Evolutionary conservation across 2,888 invertebrate genomes (phyloP).

Genomic region (Ichneumon xanthorius): DNA sequence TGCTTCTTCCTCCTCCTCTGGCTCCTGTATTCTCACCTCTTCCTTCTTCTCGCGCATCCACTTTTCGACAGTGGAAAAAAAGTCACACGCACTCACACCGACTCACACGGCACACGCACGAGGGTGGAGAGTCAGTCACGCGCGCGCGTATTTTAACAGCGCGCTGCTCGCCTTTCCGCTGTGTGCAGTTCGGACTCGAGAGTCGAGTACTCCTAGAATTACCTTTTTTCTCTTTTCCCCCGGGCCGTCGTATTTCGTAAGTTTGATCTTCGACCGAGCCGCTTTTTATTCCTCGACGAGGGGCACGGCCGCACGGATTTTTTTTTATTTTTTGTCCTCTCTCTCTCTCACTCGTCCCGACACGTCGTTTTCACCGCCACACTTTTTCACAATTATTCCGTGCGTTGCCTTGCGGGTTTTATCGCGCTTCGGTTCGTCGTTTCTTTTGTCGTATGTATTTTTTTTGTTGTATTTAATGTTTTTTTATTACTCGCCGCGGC

Average conservation of each 20-base stretch:
- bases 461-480: not conserved
- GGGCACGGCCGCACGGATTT: not conserved
- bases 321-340: not conserved
- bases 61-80: constrained; percentile 22
- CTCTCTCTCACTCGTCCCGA: not conserved
- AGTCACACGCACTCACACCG: constrained; percentile 4
- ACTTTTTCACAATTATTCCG: not conserved
- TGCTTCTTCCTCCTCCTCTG: not conserved
- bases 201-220: not conserved
- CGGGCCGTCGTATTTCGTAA: not conserved
- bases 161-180: constrained; percentile 34
- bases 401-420: not conserved
- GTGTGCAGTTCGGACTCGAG: not conserved
- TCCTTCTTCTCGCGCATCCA: not conserved
- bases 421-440: not conserved
- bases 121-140: constrained; percentile 57
- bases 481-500: not conserved
- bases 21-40: constrained; percentile 7
- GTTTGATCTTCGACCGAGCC: constrained; percentile 3
- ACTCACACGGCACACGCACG: constrained; percentile 39
- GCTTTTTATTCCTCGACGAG: constrained; percentile 16
- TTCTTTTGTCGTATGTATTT: not conserved
- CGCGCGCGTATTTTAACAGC: constrained; percentile 60
- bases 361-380: not conserved
- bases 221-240: not conserved